These are phyloP conservation scores for Spheniscus mendiculus DNA, from an alignment of 2,113 vertebrate species.

Conservation along the genomic window DNA sequence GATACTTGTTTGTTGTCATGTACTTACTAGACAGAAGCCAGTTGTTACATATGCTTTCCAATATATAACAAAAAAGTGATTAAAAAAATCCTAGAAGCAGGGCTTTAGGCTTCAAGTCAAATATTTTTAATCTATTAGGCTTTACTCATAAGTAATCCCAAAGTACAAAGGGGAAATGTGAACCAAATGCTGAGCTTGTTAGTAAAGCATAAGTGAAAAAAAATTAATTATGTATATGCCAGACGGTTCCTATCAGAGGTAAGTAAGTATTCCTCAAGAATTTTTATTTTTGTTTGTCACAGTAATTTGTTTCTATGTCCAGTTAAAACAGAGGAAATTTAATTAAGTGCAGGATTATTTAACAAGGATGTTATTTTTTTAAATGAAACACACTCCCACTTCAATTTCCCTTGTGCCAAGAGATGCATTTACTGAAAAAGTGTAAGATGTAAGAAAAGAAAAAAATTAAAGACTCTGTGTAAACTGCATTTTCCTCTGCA, in stretches of 20 bases:
- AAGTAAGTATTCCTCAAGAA: background rate
- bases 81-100: background rate
- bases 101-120: background rate
- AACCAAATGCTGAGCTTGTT: constrained; percentile 18
- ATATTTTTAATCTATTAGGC: background rate
- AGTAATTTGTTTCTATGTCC: constrained; percentile 11
- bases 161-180: background rate
- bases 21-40: background rate
- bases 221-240: background rate
- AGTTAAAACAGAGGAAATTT: constrained; percentile 46
- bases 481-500: background rate
- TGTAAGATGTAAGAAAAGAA: background rate
- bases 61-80: background rate
- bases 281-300: constrained; percentile 44
- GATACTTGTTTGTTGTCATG: background rate
- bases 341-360: constrained; percentile 52
- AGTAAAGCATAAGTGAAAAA: background rate
- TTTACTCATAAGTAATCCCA: background rate
- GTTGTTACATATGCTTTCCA: background rate
- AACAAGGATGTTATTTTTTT: constrained; percentile 28
- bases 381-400: constrained; percentile 22
- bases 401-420: background rate
- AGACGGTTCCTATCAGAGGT: constrained; percentile 20
- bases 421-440: background rate
- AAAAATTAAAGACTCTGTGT: background rate